These are phyloP conservation scores for Drosophila ambigua DNA, from an alignment of 1,140 invertebrate genomes.

Conservation along the genomic window DNA sequence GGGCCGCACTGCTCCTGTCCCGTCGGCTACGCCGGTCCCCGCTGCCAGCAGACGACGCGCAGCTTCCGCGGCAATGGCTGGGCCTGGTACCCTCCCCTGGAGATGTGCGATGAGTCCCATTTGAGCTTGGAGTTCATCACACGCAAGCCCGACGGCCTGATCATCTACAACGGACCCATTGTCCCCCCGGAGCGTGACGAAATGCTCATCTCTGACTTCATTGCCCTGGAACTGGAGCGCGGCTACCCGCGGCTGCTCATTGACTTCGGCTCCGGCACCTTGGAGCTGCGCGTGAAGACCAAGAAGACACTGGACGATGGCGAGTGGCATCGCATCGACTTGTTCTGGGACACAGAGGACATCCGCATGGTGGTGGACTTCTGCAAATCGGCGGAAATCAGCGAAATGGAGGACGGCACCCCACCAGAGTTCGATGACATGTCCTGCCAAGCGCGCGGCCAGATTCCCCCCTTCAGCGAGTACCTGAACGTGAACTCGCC, in stretches of 20 bases:
- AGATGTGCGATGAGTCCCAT: conserved; percentile 98
- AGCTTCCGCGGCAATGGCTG: conserved; percentile 96
- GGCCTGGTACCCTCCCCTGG: conserved; percentile 97
- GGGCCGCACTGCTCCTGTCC: conserved; percentile 95
- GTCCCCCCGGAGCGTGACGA: conserved; percentile 95
- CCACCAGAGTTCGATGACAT: conserved; percentile 93
- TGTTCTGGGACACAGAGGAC: conserved; percentile 97
- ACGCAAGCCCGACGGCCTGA: conserved; percentile 93
- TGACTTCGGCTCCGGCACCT: conserved; percentile 97
- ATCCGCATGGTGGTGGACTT: conserved; percentile 96
- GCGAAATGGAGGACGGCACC: conserved; percentile 94
- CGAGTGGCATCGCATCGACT: conserved; percentile 97
- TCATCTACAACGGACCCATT: conserved; percentile 98
- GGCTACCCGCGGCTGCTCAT: conserved; percentile 95
- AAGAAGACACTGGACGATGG: conserved; percentile 95
- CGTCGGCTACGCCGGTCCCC: conserved; percentile 94
- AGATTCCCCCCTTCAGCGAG: conserved; percentile 97
- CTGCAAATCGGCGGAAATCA: conserved; percentile 93
- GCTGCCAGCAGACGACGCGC: conserved; percentile 97
- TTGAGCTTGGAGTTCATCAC: conserved; percentile 98
- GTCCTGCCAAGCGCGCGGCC: conserved; percentile 93
- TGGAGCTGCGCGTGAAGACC: conserved; percentile 94
- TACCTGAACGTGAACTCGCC: conserved; percentile 98
- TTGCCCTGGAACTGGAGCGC: conserved; percentile 95
- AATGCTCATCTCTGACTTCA: conserved; percentile 95